Percentiles rank a stretch among this genome's conserved stretches.
phyloP scores from a whole-genome alignment of 2,797 vertebrate species.

The Melanotaenia boesemani region DNA sequence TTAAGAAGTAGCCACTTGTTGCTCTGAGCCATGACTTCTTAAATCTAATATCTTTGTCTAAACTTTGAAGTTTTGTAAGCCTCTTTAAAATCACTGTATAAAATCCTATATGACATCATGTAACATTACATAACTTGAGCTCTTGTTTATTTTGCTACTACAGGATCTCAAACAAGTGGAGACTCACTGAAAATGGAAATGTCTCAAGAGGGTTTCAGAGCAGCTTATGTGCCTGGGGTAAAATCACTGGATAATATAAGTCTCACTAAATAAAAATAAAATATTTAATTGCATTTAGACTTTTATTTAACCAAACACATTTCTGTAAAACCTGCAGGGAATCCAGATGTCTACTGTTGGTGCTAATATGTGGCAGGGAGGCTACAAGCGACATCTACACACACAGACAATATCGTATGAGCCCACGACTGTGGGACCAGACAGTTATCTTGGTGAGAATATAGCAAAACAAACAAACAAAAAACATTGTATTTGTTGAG shows the following conservation, averaged over 20 bases:
- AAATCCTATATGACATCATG: neutral
- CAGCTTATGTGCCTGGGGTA: slow-evolving; percentile 56
- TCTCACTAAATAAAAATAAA: neutral
- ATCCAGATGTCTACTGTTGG: slow-evolving; percentile 39
- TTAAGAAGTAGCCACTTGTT: no score
- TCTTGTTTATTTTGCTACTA: slow-evolving; percentile 12
- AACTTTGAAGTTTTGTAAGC: neutral
- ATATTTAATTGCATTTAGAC: no score
- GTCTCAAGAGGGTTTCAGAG: slow-evolving; percentile 81
- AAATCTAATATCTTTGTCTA: no score
- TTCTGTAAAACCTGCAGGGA: slow-evolving; percentile 25
- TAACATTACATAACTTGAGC: neutral
- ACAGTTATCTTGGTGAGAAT: slow-evolving; percentile 80
- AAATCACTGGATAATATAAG: neutral
- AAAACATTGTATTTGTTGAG: no score
- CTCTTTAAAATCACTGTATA: neutral
- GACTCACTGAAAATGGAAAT: slow-evolving; percentile 77
- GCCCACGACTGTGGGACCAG: neutral
- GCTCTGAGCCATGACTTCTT: neutral
- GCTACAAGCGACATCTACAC: slow-evolving; percentile 47
- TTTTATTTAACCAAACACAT: neutral
- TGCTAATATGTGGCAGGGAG: slow-evolving; percentile 80
- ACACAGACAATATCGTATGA: rapidly evolving
- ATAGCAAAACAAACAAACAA: neutral
- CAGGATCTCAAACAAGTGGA: slow-evolving; percentile 76